Base-by-base conservation (phyloP, 2,113 vertebrate species). In the Dromas ardeola region DNA sequence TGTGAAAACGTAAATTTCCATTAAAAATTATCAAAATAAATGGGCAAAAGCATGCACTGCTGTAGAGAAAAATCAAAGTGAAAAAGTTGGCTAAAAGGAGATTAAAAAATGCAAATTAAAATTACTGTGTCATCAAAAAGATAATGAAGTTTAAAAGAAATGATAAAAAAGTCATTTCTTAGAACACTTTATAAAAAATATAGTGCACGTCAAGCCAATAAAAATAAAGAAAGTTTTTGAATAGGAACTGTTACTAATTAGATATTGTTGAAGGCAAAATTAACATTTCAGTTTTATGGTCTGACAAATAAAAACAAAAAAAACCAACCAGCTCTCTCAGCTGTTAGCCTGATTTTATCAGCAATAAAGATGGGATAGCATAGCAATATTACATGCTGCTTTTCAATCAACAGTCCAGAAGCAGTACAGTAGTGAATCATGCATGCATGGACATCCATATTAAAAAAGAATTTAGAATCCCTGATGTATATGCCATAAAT, bases 101-200 rank as follows among this genome's bases (percentile, higher is more conserved):
- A 95, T 95, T 92, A 93, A 66, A 98, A 98, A 96, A 96, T 87
- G 67, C 63, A 96, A 97, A 95, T 52, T 26, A 97, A 98, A 97
- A 98, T 97, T 96, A 96, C 72, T 89, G 55, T 96, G 63, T 97
- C 92, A 98, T 97, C 91, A 93, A 97, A 97, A 98, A 96, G 84
- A 98, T 95, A 97, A 98, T 90, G 66, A 97, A 95, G 40, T 98
- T 98, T 94, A 92, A 97, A 97, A 96, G 91, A 96, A 97, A 97
- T 69, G 3, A 77, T 87, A 84, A 89, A 96, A 91, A 95, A 94
- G 77, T 94, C 7, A 80, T 90, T 96, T 93, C 15, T 14, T 71
- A 94, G 27, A 92, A 88, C 14, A 84, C 8, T 79, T 81, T 52
- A 7, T 62, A 95, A 94, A 96, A 97, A 97, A 59, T 47, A 29